phyloP scores from a whole-genome alignment of 2,888 invertebrate genomes.

The Agrochola lychnidis region DNA sequence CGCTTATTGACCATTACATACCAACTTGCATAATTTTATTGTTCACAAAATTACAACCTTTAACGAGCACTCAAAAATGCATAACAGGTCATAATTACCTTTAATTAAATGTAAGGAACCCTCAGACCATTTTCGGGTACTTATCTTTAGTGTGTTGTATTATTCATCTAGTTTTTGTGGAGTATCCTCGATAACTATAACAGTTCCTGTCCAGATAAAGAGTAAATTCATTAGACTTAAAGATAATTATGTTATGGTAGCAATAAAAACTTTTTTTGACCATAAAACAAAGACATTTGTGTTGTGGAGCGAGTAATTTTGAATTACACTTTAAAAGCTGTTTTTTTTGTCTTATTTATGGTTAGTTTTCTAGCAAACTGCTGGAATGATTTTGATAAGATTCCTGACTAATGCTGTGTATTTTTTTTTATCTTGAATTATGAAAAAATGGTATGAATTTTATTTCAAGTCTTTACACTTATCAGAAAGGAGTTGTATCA shows the following conservation, averaged over 20 bases:
- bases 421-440: slow-evolving; percentile 19
- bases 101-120: slow-evolving; percentile 60
- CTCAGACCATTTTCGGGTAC: slow-evolving; percentile 45
- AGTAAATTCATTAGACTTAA: slow-evolving; percentile 56
- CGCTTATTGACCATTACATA: neutral
- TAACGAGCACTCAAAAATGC: slow-evolving; percentile 53
- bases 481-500: neutral
- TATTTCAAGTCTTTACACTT: neutral
- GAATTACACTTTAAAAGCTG: slow-evolving; percentile 13
- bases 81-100: slow-evolving; percentile 53
- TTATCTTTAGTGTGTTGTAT: slow-evolving; percentile 45
- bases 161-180: slow-evolving; percentile 60
- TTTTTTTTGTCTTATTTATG: slow-evolving; percentile 47
- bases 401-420: neutral
- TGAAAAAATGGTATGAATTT: slow-evolving; percentile 21
- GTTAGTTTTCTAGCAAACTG: slow-evolving; percentile 29
- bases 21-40: slow-evolving; percentile 52
- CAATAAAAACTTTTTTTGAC: slow-evolving; percentile 40
- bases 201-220: slow-evolving; percentile 53
- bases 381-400: slow-evolving; percentile 38
- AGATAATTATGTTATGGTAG: slow-evolving; percentile 48
- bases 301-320: slow-evolving; percentile 29
- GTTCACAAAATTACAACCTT: slow-evolving; percentile 42
- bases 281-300: slow-evolving; percentile 55
- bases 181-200: slow-evolving; percentile 40